Conservation (phyloP, 2,113 vertebrate genomes). For the Sceloporus tristichus region DNA sequence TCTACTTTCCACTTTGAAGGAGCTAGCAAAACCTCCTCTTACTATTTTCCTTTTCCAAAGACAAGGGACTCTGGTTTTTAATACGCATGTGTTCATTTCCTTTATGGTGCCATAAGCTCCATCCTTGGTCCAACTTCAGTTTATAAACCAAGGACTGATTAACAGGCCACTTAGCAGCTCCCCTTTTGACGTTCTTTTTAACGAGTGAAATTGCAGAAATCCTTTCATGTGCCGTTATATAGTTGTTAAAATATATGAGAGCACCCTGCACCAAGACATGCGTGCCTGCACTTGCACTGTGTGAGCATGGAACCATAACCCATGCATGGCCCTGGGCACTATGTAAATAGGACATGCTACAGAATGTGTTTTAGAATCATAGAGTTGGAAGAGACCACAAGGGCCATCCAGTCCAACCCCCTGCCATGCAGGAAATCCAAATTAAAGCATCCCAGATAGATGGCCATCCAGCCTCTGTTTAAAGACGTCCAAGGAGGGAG, state of each 20-base stretch:
- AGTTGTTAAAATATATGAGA: no score
- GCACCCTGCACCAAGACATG: background rate
- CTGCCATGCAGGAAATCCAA: no score
- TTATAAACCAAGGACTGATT: background rate
- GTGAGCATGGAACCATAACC: background rate
- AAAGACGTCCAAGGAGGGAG: no score
- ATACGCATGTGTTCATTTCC: background rate
- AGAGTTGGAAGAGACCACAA: no score
- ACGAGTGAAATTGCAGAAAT: background rate
- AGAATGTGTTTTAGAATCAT: conserved; percentile 28
- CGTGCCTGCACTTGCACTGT: no score
- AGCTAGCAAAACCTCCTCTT: background rate
- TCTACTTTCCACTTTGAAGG: no score
- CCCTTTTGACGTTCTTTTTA: background rate
- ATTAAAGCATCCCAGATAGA: no score
- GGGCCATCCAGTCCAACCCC: no score
- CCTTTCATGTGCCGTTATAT: no score
- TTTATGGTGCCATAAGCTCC: background rate
- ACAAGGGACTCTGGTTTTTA: background rate
- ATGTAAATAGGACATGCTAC: background rate
- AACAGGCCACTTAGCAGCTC: background rate
- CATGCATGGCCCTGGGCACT: background rate
- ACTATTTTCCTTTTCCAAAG: background rate
- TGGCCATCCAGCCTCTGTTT: no score
- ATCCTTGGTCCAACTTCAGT: background rate